These are phyloP conservation scores for Petrolisthes manimaculis DNA, from an alignment of 2,888 invertebrate genomes.

Conservation along the genomic window DNA sequence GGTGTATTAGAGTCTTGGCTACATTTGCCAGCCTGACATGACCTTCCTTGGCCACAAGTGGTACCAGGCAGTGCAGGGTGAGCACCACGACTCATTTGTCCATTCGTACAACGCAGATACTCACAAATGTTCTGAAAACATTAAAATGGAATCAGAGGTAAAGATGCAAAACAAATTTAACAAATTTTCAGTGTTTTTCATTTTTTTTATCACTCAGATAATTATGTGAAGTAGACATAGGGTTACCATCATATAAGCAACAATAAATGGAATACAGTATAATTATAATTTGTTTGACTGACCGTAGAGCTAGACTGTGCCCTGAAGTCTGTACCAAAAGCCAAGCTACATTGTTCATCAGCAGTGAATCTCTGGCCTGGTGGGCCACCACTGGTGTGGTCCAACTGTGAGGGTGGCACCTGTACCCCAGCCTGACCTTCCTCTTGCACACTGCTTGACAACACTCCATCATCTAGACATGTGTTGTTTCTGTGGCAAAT, in stretches of 20 bases:
- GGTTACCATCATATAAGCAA: too few species aligned
- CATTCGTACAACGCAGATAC: slow-evolving; percentile 45
- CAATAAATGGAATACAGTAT: too few species aligned
- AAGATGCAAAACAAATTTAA: background rate
- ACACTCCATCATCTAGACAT: background rate
- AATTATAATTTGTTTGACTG: too few species aligned
- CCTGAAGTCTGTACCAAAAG: slow-evolving; percentile 31
- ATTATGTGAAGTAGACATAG: too few species aligned
- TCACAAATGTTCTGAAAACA: slow-evolving; percentile 38
- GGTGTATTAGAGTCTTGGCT: background rate
- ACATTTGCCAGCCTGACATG: slow-evolving; percentile 39
- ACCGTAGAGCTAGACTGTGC: slow-evolving; percentile 28
- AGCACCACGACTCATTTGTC: slow-evolving; percentile 20
- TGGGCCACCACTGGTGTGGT: slow-evolving; percentile 30
- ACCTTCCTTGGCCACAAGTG: slow-evolving; percentile 33
- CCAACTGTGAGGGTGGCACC: slow-evolving; percentile 10
- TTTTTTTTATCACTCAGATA: too few species aligned
- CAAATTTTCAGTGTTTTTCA: too few species aligned
- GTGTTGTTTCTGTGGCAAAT: slow-evolving; percentile 9
- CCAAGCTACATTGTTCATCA: slow-evolving; percentile 41
- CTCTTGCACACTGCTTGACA: background rate
- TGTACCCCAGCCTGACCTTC: background rate
- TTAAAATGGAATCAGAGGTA: background rate
- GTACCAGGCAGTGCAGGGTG: slow-evolving; percentile 52
- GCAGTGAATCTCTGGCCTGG: slow-evolving; percentile 45